Base-by-base conservation (phyloP, 2,113 vertebrate species). In the Meriones unguiculatus region DNA sequence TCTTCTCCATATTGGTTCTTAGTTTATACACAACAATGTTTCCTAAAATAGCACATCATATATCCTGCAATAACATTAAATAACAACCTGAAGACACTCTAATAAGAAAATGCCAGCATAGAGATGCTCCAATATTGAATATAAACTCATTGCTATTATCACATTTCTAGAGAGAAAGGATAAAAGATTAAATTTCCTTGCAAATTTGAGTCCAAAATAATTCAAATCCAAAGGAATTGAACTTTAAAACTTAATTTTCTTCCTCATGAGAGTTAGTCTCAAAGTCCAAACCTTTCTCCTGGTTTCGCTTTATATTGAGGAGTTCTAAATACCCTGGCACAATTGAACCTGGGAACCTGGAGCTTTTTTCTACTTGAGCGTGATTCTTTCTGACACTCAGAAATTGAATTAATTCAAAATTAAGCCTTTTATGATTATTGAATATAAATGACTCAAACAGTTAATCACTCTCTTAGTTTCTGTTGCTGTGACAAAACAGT, bases 101-200 rank as follows among this genome's bases (percentile, higher is more conserved):
- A 94, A n/a, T 95, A 94, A 93, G 93, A 91, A 97, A 92, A 76
- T 54, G 59, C 72, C 91, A 94, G 65, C 62, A 85, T 0, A 94
- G 77, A 89, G 67, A 84, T 69, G 67, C 62, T 84, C 92, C 91
- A 77, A 92, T 76, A 90, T 38, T 91, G 50, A 95, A 80, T 89
- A 75, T 67, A 95, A 93, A 94, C 52, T 4, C 13, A 82, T 91
- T 78, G 30, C 73, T 91, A 69, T 95, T 93, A 96, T 90, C 57
- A 91, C 65, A 95, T 72, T 95, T 70, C 67, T 86, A 77, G 32
- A 95, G 59, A 95, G 75, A 87, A 89, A 87, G 93, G 35, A 82
- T 87, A 52, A 95, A n/a, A 92, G 91, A 92, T 92, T 97, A 95
- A 95, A 96, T 95, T 87, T 95, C 35, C 95, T 97, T 94, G 20